Conservation (phyloP, 2,888 invertebrate genomes). For the Stomorhina lunata region DNA sequence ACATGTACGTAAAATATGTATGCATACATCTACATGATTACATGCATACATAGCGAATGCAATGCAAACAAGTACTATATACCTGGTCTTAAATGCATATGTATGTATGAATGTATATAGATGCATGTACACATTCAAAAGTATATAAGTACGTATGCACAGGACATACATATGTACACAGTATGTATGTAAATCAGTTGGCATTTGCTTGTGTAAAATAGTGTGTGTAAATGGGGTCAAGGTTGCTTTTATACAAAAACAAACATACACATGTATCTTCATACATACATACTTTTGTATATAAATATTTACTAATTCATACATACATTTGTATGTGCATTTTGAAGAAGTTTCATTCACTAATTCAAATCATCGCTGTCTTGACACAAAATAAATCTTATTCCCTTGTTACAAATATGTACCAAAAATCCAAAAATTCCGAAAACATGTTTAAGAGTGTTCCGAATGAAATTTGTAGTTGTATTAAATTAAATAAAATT, state of each 20-base stretch:
- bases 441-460: too few species aligned
- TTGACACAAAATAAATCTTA: too few species aligned
- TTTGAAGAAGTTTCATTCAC: too few species aligned
- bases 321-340: not conserved
- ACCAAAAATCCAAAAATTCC: too few species aligned
- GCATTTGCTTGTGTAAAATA: not conserved
- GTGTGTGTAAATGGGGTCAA: slow-evolving; percentile 52
- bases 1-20: too few species aligned
- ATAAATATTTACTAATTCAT: not conserved
- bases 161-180: slow-evolving; percentile 22
- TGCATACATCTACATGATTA: slow-evolving; percentile 3
- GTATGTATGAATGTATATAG: not conserved
- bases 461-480: too few species aligned
- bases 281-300: not conserved
- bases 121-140: not conserved
- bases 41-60: not conserved
- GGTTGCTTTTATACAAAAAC: slow-evolving; percentile 44
- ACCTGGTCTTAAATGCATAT: not conserved
- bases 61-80: not conserved
- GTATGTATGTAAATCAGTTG: slow-evolving; percentile 21
- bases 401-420: too few species aligned
- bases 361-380: too few species aligned
- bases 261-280: not conserved
- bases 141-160: not conserved
- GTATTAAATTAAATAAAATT: too few species aligned